Conservation (phyloP, 2,888 invertebrate species). For the Drosophila maculinotata region DNA sequence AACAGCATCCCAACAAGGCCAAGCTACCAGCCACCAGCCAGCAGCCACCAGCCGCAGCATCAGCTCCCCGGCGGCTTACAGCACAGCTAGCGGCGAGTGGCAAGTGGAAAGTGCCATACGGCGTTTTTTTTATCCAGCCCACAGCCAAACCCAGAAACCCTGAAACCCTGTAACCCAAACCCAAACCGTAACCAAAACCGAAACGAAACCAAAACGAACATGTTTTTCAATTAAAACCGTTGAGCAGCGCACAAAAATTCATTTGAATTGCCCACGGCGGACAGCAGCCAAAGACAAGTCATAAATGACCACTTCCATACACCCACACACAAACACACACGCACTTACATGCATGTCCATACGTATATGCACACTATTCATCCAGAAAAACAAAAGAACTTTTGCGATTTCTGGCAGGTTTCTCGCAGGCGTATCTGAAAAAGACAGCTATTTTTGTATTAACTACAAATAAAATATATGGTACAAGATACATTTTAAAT, state of each 20-base stretch:
- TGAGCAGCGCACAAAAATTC: slow-evolving; percentile 69
- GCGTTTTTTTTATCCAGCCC: slow-evolving; percentile 19
- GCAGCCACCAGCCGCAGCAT: slow-evolving; percentile 27
- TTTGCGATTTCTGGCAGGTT: background rate
- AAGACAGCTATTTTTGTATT: too few relatives aligned
- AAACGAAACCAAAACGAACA: slow-evolving; percentile 69
- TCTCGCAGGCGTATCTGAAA: background rate
- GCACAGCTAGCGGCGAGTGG: slow-evolving; percentile 32
- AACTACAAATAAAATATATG: too few relatives aligned
- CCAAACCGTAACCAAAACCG: slow-evolving; percentile 37
- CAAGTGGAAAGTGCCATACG: slow-evolving; percentile 21
- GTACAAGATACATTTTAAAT: too few relatives aligned
- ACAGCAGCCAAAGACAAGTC: slow-evolving; percentile 61
- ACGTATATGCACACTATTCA: slow-evolving; percentile 4
- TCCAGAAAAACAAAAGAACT: background rate
- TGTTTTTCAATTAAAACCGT: slow-evolving; percentile 77
- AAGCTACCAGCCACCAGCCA: slow-evolving; percentile 25
- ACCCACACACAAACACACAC: background rate
- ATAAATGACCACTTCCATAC: slow-evolving; percentile 58
- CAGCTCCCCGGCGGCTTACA: slow-evolving; percentile 34
- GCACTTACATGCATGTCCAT: background rate
- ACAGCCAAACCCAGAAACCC: slow-evolving; percentile 3
- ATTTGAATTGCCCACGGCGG: slow-evolving; percentile 64
- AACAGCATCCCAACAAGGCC: slow-evolving; percentile 26
- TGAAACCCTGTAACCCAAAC: too few relatives aligned